phyloP scores from a whole-genome alignment of 1,140 invertebrate genomes.

The Hermetia illucens region DNA sequence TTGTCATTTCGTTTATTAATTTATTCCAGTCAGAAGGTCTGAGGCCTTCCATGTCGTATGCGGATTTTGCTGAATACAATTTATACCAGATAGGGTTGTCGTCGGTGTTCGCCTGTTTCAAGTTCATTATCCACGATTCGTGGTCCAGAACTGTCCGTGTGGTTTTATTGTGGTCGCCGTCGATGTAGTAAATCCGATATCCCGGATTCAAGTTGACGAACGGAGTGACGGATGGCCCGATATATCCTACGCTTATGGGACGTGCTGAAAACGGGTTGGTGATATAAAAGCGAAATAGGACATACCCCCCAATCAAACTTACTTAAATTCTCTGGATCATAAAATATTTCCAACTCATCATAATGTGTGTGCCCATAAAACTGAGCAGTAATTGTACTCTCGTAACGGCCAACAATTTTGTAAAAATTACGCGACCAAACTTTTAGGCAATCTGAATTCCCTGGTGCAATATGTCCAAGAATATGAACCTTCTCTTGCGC shows the following conservation, averaged over 20 bases:
- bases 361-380: constrained; percentile 89
- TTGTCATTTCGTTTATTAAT: constrained; percentile 63
- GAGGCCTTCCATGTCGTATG: constrained; percentile 60
- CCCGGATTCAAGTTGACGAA: constrained; percentile 82
- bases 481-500: constrained; percentile 86
- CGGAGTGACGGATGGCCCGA: constrained; percentile 77
- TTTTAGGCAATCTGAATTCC: constrained; percentile 71
- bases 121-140: constrained; percentile 81
- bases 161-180: constrained; percentile 69
- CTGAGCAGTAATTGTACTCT: constrained; percentile 72
- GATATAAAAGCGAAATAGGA: neutral
- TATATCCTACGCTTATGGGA: constrained; percentile 69
- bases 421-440: constrained; percentile 82
- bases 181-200: constrained; percentile 84
- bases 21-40: constrained; percentile 69
- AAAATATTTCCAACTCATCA: constrained; percentile 83
- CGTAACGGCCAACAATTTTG: constrained; percentile 70
- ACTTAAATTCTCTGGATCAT: constrained; percentile 54
- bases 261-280: constrained; percentile 26
- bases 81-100: constrained; percentile 73
- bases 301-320: constrained; percentile 12
- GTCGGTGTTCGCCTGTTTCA: constrained; percentile 76
- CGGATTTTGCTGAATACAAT: constrained; percentile 59
- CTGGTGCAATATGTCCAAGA: constrained; percentile 90
- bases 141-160: constrained; percentile 73